A percentile compares a stretch with the other conserved stretches of the same genome.
These are phyloP conservation scores for Corythucha ciliata DNA, from an alignment of 2,888 invertebrate genomes.

Conservation along the genomic window DNA sequence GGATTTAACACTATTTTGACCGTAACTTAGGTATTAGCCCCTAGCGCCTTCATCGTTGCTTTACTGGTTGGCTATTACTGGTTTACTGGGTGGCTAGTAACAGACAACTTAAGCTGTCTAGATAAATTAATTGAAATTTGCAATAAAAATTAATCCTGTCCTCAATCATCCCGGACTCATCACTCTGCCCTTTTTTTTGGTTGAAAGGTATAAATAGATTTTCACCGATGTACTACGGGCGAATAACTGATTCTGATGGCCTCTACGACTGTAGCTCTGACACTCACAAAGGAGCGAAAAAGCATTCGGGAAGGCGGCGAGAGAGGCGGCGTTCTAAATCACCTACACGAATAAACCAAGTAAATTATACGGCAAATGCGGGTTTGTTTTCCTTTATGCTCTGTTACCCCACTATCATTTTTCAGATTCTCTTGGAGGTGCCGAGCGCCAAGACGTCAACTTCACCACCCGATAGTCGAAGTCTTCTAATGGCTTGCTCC, in stretches of 20 bases:
- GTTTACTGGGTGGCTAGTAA: too few relatives aligned
- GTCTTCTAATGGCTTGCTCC: too few relatives aligned
- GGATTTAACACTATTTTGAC: too few relatives aligned
- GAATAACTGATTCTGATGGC: slow-evolving; percentile 67
- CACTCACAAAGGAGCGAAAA: slow-evolving; percentile 54
- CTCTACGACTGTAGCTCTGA: slow-evolving; percentile 71
- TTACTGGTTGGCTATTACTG: too few relatives aligned
- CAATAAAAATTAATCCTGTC: too few relatives aligned
- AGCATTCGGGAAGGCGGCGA: slow-evolving; percentile 49
- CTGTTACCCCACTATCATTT: slow-evolving; percentile 3
- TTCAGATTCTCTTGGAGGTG: slow-evolving; percentile 52
- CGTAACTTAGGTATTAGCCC: too few relatives aligned
- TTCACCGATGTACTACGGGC: slow-evolving; percentile 62
- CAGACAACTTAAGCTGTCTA: too few relatives aligned
- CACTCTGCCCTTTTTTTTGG: too few relatives aligned
- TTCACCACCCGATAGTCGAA: too few relatives aligned
- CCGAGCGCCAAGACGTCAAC: slow-evolving; percentile 41
- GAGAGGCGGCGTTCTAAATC: slow-evolving; percentile 48
- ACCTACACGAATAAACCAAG: slow-evolving; percentile 41
- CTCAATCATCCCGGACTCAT: too few relatives aligned
- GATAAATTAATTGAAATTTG: too few relatives aligned
- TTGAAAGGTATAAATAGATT: slow-evolving; percentile 48
- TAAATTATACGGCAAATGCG: slow-evolving; percentile 10
- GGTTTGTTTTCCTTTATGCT: slow-evolving; percentile 11
- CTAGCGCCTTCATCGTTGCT: too few relatives aligned